Conservation (phyloP, 1,140 invertebrate species). For the Solenopsis fugax region DNA sequence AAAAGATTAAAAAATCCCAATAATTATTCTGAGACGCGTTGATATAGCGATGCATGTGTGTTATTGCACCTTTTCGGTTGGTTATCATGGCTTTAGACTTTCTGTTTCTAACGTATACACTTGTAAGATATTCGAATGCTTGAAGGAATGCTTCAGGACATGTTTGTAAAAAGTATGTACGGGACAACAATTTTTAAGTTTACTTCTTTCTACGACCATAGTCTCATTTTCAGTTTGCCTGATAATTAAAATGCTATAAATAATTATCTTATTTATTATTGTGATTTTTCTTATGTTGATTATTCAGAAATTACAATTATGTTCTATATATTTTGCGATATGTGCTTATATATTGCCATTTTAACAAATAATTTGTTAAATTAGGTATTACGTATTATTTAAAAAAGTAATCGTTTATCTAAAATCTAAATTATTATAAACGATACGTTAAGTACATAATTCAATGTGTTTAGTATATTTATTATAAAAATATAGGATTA, state of each 20-base stretch:
- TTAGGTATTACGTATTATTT: slow-evolving; percentile 26
- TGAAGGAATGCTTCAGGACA: neutral
- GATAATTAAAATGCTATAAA: neutral
- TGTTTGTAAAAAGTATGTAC: slow-evolving; percentile 16
- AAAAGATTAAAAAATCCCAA: neutral
- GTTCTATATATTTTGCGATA: slow-evolving; percentile 4
- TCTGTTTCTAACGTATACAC: neutral
- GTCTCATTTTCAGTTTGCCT: slow-evolving; percentile 7
- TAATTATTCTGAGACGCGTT: slow-evolving; percentile 24
- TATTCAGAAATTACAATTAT: slow-evolving; percentile 14
- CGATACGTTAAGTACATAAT: neutral
- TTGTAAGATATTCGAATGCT: slow-evolving; percentile 21
- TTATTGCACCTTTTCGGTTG: neutral
- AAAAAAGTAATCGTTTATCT: slow-evolving; percentile 1
- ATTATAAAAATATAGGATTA: neutral
- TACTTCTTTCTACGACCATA: slow-evolving; percentile 7
- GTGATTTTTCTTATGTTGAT: slow-evolving; percentile 15
- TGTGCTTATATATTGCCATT: neutral
- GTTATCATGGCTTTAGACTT: neutral
- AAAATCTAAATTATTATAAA: slow-evolving; percentile 13
- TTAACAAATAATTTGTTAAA: neutral
- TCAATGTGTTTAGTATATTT: neutral
- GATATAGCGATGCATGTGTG: slow-evolving; percentile 22
- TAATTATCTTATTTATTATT: slow-evolving; percentile 16
- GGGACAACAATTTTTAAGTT: slow-evolving; percentile 4